These are phyloP conservation scores for Abrostola tripartita DNA, from an alignment of 2,888 invertebrate genomes.

Conservation along the genomic window DNA sequence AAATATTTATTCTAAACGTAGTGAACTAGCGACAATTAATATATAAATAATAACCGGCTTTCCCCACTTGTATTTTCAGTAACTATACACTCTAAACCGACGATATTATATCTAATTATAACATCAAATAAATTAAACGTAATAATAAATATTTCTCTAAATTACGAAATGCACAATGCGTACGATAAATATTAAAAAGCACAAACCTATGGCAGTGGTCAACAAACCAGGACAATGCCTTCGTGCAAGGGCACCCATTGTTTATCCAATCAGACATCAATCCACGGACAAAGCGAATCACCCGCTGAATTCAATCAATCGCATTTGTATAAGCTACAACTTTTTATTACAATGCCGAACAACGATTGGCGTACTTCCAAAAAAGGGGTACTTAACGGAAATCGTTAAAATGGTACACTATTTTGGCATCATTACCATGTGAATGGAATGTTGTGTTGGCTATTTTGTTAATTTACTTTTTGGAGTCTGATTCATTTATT, in stretches of 20 bases:
- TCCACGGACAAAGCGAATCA: constrained; percentile 41
- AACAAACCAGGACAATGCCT: constrained; percentile 58
- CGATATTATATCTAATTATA: no score
- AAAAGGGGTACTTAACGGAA: not conserved
- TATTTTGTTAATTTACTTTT: not conserved
- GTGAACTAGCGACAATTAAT: no score
- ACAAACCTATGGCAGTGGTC: constrained; percentile 45
- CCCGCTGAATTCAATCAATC: constrained; percentile 39
- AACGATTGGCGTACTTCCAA: not conserved
- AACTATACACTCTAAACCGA: no score
- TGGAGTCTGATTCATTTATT: no score
- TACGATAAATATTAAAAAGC: constrained; percentile 13
- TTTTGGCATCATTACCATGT: constrained; percentile 4
- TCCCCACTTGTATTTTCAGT: no score
- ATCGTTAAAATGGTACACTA: not conserved
- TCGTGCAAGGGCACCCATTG: constrained; percentile 62
- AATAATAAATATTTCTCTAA: not conserved
- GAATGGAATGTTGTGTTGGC: constrained; percentile 2
- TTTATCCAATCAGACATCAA: constrained; percentile 48
- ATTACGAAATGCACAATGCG: not conserved
- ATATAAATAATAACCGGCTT: no score
- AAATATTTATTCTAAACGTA: no score
- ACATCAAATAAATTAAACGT: no score
- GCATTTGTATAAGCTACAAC: constrained; percentile 7
- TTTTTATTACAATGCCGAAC: not conserved